phyloP scores from a whole-genome alignment of 2,797 vertebrate genomes.

The Hemibagrus guttatus region DNA sequence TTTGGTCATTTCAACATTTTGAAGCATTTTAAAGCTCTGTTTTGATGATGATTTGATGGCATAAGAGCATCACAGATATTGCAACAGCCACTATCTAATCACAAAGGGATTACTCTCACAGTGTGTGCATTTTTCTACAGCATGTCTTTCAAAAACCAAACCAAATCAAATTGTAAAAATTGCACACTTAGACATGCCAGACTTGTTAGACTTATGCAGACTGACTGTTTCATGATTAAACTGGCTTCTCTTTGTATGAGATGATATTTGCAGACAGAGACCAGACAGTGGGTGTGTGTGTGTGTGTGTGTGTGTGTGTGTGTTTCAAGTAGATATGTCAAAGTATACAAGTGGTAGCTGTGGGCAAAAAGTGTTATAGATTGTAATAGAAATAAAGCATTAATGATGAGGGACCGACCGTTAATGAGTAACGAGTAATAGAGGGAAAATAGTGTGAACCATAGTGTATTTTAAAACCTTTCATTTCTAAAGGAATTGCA shows the following conservation, averaged over 20 bases:
- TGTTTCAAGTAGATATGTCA: background rate
- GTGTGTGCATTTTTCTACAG: background rate
- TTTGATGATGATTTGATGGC: background rate
- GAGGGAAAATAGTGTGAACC: background rate
- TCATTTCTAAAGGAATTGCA: background rate
- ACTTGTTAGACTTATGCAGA: background rate
- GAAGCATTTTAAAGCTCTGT: background rate
- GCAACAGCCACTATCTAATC: background rate
- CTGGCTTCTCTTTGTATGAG: background rate
- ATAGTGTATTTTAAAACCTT: background rate
- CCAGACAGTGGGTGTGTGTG: no score
- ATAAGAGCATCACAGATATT: background rate
- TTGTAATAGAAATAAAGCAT: background rate
- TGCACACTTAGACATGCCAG: background rate
- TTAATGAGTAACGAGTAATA: background rate
- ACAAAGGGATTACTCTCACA: background rate
- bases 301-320: no score
- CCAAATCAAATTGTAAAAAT: background rate
- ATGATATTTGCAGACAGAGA: background rate
- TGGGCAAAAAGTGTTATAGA: background rate
- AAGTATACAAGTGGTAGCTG: background rate
- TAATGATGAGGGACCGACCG: background rate
- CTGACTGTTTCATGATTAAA: background rate
- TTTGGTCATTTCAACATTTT: background rate
- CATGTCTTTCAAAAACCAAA: background rate